Conservation (phyloP, 2,113 vertebrate genomes). For the Agapornis roseicollis region DNA sequence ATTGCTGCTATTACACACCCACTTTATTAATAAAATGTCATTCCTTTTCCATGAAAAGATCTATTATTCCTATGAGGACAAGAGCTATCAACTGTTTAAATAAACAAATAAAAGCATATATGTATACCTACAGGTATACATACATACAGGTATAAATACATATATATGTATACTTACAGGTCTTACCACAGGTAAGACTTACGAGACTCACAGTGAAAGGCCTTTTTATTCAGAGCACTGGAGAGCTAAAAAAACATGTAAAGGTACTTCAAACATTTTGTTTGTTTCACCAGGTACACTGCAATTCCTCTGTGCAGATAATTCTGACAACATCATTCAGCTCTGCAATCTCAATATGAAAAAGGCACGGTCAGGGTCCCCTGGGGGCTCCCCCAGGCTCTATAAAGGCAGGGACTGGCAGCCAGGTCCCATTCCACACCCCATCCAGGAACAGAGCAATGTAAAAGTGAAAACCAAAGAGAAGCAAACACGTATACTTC, state of each 20-base stretch:
- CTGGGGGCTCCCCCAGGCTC: rapidly evolving
- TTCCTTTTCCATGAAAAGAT: background rate
- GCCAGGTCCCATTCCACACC: background rate
- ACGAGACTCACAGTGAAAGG: background rate
- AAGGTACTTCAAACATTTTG: background rate
- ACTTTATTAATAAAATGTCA: background rate
- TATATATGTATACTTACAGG: too few species aligned
- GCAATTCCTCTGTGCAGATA: background rate
- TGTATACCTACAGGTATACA: too few species aligned
- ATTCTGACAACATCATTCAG: background rate
- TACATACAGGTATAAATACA: too few species aligned
- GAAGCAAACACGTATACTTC: background rate
- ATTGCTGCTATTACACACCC: background rate
- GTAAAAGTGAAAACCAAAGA: background rate
- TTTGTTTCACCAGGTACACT: background rate
- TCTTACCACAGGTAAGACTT: background rate
- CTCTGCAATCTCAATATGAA: background rate
- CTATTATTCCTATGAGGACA: background rate
- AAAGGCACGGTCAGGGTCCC: background rate
- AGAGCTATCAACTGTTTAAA: background rate
- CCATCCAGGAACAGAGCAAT: background rate
- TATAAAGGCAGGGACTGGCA: background rate
- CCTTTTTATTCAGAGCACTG: background rate
- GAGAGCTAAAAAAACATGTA: background rate
- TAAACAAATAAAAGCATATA: background rate